Base-by-base conservation (phyloP, 2,797 vertebrate species). In the Corythornis leucogaster region DNA sequence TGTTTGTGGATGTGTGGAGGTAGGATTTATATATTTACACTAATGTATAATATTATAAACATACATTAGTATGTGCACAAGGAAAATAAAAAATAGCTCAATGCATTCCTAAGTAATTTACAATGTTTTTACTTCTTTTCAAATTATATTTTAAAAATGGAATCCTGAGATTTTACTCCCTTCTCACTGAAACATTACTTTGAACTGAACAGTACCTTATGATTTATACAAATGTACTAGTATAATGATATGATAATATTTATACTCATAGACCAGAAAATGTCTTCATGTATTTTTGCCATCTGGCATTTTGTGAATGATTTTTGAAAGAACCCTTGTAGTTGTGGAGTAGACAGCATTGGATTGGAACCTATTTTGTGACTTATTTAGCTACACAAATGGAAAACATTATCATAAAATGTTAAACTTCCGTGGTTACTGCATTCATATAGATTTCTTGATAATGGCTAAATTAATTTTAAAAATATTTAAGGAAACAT, bases 391-490 rank as follows among this genome's bases (percentile, higher is more conserved):
- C 91, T 83, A 80, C 71, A 93, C 75, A 94, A 91, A 92, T 92
- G 76, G 94, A 96, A 93, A 91, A 87, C 75, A 90, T 93, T 81
- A 87, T 61, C 85, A 89, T 94, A 96, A 95, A 94, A 95, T 59
- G 66, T 45, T 95, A 69, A 68, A 90, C 88, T 94, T 95, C 83
- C 13, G 33, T 78, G 86, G 68, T 92, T 94, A 66, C 31, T 91
- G 61, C 31, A 78, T 90, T 96, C 66, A 53, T 89, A 94, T 82
- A 82, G 94, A 95, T 93, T 94, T 93, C 66, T 70, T 87, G 76
- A 92, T 92, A 93, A 89, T 89, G 76, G 73, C 18, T 87, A 76
- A 92, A 96, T 94, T 94, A 94, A 87, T 96, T 91, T 92, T n/a
- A 77, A 91, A 91, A 85, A 74, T 88, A 86, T 91, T 93, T 92